Base-by-base conservation (phyloP, 2,888 invertebrate genomes). In the Malachius bipustulatus region DNA sequence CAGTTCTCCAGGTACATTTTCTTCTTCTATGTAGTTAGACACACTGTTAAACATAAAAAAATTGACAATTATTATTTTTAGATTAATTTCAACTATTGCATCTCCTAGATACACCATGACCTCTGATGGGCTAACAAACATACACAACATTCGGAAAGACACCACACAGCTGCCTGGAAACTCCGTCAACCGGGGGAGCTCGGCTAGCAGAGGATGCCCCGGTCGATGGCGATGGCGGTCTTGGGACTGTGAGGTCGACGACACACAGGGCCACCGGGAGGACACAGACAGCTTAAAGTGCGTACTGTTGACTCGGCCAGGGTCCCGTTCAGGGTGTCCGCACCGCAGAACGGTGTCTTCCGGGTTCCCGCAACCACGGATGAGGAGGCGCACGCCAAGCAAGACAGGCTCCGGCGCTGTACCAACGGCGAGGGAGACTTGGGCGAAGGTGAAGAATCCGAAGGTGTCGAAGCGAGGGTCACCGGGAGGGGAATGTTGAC, bases 121-220 rank as follows among this genome's bases (percentile, higher is more conserved):
- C n/a, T n/a, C n/a, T n/a, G n/a, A n/a, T n/a, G n/a, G n/a, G n/a
- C n/a, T n/a, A n/a, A n/a, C n/a, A n/a, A n/a, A n/a, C n/a, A n/a
- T n/a, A n/a, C n/a, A n/a, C n/a, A n/a, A n/a, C n/a, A n/a, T n/a
- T n/a, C n/a, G n/a, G n/a, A n/a, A n/a, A n/a, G n/a, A n/a, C n/a
- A n/a, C n/a, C n/a, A n/a, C n/a, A n/a, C n/a, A n/a, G n/a, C n/a
- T n/a, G n/a, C n/a, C n/a, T n/a, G n/a, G n/a, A n/a, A n/a, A n/a
- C n/a, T n/a, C n/a, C n/a, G n/a, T n/a, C n/a, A n/a, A n/a, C n/a
- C n/a, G n/a, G n/a, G n/a, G n/a, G n/a, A n/a, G n/a, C n/a, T 42
- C 39, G 42, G 60, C 62, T 65, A 67, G 57, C 66, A 67, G 42
- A 66, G 54, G 45, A 67, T 66, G 39, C 64, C 66, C 43, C 67